Conservation (phyloP, 2,797 vertebrate genomes). For the Bufotes viridis region DNA sequence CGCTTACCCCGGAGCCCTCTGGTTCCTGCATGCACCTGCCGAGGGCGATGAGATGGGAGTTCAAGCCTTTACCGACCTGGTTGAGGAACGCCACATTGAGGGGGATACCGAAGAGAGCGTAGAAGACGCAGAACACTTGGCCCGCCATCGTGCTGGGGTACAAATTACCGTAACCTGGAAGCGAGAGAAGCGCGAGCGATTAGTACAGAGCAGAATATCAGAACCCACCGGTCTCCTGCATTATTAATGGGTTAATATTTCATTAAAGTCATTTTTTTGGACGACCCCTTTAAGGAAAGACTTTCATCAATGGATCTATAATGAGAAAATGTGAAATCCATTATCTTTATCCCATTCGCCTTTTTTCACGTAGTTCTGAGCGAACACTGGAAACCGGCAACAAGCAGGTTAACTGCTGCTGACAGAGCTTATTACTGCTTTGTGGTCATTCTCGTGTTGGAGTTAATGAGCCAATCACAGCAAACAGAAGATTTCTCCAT, state of each 20-base stretch:
- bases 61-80: slow-evolving; percentile 84
- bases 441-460: background rate
- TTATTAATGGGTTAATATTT: background rate
- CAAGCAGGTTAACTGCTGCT: background rate
- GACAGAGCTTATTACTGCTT: background rate
- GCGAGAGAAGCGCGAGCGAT: background rate
- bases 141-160: slow-evolving; percentile 87
- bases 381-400: background rate
- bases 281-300: background rate
- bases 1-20: slow-evolving; percentile 68
- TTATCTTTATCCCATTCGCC: no score
- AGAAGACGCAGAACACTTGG: slow-evolving; percentile 92
- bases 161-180: slow-evolving; percentile 88
- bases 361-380: no score
- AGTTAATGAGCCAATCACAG: background rate
- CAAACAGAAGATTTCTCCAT: background rate
- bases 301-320: background rate
- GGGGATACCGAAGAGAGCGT: slow-evolving; percentile 88
- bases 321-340: no score
- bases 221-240: background rate
- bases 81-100: slow-evolving; percentile 90
- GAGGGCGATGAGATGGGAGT: slow-evolving; percentile 76
- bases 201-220: background rate
- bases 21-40: slow-evolving; percentile 78
- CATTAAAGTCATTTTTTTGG: background rate